Conservation (phyloP, 2,888 invertebrate species). For the Ellobium chinense region DNA sequence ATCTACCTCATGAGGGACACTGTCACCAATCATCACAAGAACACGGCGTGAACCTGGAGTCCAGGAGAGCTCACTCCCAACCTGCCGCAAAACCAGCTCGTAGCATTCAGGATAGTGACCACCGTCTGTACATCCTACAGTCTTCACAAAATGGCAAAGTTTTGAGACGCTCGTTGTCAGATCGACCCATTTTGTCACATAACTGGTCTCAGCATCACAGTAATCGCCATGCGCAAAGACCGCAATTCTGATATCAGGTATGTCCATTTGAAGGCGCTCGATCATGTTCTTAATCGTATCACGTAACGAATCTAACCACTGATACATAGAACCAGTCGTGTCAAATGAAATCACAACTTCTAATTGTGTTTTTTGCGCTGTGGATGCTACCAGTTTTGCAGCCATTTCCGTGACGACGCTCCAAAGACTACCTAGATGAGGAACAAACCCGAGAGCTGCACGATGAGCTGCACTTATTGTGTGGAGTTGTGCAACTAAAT, state of each 20-base stretch:
- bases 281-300: slow-evolving; percentile 68
- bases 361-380: no score
- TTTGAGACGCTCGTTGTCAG: slow-evolving; percentile 58
- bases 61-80: slow-evolving; percentile 71
- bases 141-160: slow-evolving; percentile 66
- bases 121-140: slow-evolving; percentile 68
- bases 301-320: slow-evolving; percentile 61
- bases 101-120: slow-evolving; percentile 75
- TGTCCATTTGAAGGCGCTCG: slow-evolving; percentile 71
- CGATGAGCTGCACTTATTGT: no score
- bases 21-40: slow-evolving; percentile 74
- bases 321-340: slow-evolving; percentile 72
- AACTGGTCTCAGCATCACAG: slow-evolving; percentile 61
- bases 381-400: no score
- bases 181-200: slow-evolving; percentile 67
- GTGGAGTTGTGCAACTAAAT: no score
- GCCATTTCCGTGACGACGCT: no score
- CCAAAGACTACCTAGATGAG: no score
- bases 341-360: slow-evolving; percentile 74
- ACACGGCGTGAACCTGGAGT: slow-evolving; percentile 61
- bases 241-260: slow-evolving; percentile 69
- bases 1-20: slow-evolving; percentile 68
- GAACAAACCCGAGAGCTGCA: no score
- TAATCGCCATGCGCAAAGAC: slow-evolving; percentile 76
- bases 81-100: slow-evolving; percentile 70